Evolutionary conservation across 2,113 vertebrate species (phyloP).

Genomic region (Sterna hirundo): DNA sequence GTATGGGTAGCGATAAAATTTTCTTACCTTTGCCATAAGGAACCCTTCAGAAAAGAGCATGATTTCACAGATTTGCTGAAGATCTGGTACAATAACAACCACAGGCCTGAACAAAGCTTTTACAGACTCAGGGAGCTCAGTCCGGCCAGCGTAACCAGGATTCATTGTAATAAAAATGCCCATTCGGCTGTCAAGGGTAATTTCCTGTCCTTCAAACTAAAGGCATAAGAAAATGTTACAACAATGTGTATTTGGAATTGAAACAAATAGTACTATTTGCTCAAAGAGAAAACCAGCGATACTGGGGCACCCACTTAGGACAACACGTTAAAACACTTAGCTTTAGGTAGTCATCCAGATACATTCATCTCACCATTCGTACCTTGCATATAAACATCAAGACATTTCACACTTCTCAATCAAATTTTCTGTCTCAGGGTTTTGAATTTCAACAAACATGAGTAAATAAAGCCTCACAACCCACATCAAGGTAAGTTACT

Average conservation of each 20-base stretch:
- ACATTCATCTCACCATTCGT: neutral
- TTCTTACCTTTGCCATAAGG: constrained; percentile 87
- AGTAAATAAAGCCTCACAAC: neutral
- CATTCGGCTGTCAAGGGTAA: constrained; percentile 85
- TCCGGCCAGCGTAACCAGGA: constrained; percentile 93
- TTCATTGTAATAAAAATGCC: constrained; percentile 99
- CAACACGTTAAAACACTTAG: neutral
- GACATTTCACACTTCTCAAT: neutral
- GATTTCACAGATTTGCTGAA: constrained; percentile 98
- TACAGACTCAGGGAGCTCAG: constrained; percentile 94
- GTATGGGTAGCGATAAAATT: neutral
- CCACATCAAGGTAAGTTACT: neutral
- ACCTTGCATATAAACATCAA: neutral
- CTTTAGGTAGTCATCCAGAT: neutral
- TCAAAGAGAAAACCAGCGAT: neutral
- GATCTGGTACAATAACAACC: constrained; percentile 92
- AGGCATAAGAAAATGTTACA: neutral
- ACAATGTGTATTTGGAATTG: neutral
- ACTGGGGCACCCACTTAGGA: neutral
- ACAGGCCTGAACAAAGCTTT: constrained; percentile 96
- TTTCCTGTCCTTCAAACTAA: constrained; percentile 95
- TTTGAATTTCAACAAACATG: neutral
- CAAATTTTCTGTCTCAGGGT: neutral
- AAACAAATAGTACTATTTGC: neutral
- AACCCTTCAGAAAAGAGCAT: constrained; percentile 99